Base-by-base conservation (phyloP, 1,140 invertebrate genomes). In the Acyrthosiphon pisum region DNA sequence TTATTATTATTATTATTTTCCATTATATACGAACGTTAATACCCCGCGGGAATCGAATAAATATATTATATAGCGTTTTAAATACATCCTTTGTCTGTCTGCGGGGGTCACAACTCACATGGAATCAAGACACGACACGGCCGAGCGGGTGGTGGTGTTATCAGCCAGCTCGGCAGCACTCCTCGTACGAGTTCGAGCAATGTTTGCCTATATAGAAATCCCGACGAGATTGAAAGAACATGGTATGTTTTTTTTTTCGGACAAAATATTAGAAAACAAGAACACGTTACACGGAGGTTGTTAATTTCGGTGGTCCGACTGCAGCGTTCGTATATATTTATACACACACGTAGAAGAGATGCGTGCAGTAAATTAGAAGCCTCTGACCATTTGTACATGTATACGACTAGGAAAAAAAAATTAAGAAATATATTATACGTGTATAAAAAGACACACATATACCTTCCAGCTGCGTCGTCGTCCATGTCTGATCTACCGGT, bases 291-390 rank as follows among this genome's bases (percentile, higher is more conserved):
- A 26, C 9, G 44, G 91, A 81, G 44, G 68, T 81, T 46, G 91
- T 92, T 92, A 92, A 92, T 92, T 92, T 92, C 46, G 76, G 91
- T 92, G 81, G 90, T 91, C 90, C 90, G 46, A 76, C 90, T 83
- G 44, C 9, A 20, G 23, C 22, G 68, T 92, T 23, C 18, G 14
- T 22, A n/a, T 46, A 30, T 76, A 56, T 91, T 35, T 48, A 91
- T 76, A 41, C 22, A 14, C 48, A 81, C n/a, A 35, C n/a, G 9
- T 53, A 93, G 26, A 35, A 22, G n/a, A 93, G n/a, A 41, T 84
- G 91, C 91, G 81, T 84, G 91, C 91, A 56, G 91, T 93, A 93
- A 93, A 93, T 84, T 84, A 92, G 91, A 83, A 56, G 48, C n/a
- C 20, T 83, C n/a, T n/a, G 68, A 50, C 90, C 60, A n/a, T 23